phyloP scores from a whole-genome alignment of 2,113 vertebrate species.

The Anhinga rufa region DNA sequence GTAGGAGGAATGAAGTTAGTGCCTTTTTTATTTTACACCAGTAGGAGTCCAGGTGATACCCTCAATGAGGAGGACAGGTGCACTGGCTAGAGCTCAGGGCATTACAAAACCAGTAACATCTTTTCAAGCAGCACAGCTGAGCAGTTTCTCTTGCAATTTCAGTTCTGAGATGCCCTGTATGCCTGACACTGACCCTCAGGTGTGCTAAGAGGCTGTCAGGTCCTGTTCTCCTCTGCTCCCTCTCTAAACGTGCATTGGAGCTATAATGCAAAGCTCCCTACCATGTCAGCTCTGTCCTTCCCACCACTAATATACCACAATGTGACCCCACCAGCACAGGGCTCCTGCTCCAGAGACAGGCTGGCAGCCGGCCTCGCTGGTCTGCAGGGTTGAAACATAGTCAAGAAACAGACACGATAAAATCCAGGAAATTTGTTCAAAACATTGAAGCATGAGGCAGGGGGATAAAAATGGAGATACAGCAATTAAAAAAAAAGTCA shows the following conservation, averaged over 20 bases:
- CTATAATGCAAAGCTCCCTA: background rate
- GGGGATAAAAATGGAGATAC: background rate
- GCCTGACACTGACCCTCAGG: background rate
- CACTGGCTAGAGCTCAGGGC: background rate
- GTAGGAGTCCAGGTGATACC: background rate
- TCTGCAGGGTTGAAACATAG: background rate
- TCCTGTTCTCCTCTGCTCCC: background rate
- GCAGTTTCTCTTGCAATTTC: background rate
- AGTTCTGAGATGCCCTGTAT: background rate
- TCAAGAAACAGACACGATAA: background rate
- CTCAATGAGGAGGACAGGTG: background rate
- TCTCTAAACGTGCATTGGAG: fast-evolving
- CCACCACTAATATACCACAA: fast-evolving
- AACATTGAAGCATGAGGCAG: background rate
- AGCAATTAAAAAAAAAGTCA: background rate
- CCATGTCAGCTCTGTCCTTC: background rate
- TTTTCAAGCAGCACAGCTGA: background rate
- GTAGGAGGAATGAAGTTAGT: background rate
- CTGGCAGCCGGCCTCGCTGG: background rate
- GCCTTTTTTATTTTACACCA: background rate
- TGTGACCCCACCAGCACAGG: fast-evolving
- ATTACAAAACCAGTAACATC: background rate
- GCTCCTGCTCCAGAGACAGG: background rate
- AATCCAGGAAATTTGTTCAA: background rate
- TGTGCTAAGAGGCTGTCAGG: background rate